Base-by-base conservation (phyloP, 2,797 vertebrate genomes). In the Lagocephalus sceleratus region DNA sequence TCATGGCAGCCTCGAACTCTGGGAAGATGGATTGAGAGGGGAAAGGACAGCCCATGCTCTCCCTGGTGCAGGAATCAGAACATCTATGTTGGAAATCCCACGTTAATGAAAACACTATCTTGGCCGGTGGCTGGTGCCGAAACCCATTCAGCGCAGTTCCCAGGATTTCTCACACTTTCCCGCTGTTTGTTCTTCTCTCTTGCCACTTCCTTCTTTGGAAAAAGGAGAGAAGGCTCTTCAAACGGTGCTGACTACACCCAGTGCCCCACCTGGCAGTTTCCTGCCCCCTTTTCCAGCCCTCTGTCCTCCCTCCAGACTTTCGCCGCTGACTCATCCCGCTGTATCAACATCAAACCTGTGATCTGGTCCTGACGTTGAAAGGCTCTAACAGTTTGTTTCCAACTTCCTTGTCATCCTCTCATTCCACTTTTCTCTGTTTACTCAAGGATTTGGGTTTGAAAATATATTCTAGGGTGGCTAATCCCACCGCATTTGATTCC, bases 371-470 rank as follows among this genome's bases (percentile, higher is more conserved):
- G 76, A 68, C 47, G 54, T 78, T 87, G 75, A 81, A 77, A 85
- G 83, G 60, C 57, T 68, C 35, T 60, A 81, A 75, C 66, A 68
- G 76, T 87, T 86, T 86, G 83, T 86, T 83, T 85, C 84, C 81
- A 77, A 61, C 81, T 51, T 71, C 64, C 71, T 76, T 82, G 78
- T 84, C 82, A 85, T 84, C 78, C 54, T 82, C 74, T 83, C 73
- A 80, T 86, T 81, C 75, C 71, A 76, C 61, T 16, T 32, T 66
- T 68, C 72, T 76, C 39, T 87, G 85, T 88, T 88, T 89, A 88
- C 75, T 76, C 75, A 75, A 73, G 78, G 84, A 85, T 89, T 90
- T 89, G 85, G 72, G 61, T 82, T 79, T 85, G 84, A 85, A 90
- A 88, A 82, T 86, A 83, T 79, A 82, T 86, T 81, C 86, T 67